Evolutionary conservation across 2,797 vertebrate genomes (phyloP), one percentile per base, ranked within the genome.

Genomic region (Phoebastria nigripes): DNA sequence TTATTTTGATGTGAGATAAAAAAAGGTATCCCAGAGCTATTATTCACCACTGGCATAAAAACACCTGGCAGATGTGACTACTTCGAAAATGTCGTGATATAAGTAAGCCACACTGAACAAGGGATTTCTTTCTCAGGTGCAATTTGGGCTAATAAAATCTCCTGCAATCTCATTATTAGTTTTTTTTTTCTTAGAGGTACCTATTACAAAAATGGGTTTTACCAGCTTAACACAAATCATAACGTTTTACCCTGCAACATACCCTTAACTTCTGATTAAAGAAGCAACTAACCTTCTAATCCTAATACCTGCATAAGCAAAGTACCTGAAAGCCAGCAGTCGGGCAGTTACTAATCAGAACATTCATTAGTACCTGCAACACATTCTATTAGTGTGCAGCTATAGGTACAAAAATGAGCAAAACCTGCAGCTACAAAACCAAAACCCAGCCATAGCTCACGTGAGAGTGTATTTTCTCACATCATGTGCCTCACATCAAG

Each of bases 1-100:
- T 91, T 96, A 96, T 95, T 96, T 93, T 96, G 92, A 95, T 96
- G 90, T 37, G 76, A 93, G 89, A 97, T 96, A 35, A 91, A 87
- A 95, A 95, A 94, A 94, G 92, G 88, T 95, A 95, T 84, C 93
- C 93, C 92, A 96, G 88, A 93, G 83, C 83, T 93, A 82, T 95
- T 95, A 95, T 92, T 94, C 95, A 94, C 86, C 95, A 81, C 24
- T 73, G 86, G 93, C 88, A 95, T 16, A 90, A 92, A 83, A 93
- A 72, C 82, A 94, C 77, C 90, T 93, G 94, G 92, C 86, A 90
- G 90, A 93, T 92, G 70, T 52, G 88, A 92, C 81, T 95, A 51
- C 54, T 70, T 89, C 0, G 4, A 82, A 69, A 89, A 84, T 71
- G 81, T 87, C 86, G 2, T 84, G 90, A 90, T 62, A 61, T 55